Evolutionary conservation across 1,140 invertebrate species (phyloP).

Genomic region (Bombus difficillimus): DNA sequence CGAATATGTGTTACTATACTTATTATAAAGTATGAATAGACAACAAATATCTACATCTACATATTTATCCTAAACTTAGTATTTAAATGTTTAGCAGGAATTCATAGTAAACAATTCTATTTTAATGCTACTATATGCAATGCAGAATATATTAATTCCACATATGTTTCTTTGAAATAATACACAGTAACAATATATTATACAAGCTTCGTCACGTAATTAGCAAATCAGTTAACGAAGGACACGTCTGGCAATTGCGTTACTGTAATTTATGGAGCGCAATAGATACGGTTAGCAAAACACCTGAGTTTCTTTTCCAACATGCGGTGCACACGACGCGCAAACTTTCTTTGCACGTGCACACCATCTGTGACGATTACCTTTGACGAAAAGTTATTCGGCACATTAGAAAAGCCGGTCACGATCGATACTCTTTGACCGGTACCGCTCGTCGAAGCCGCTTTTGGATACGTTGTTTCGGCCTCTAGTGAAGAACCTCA

Average conservation of each 20-base stretch:
- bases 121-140: too few relatives aligned
- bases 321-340: constrained; percentile 11
- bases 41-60: too few relatives aligned
- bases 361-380: constrained; percentile 52
- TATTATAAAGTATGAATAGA: too few relatives aligned
- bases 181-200: neutral
- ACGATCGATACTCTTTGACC: constrained; percentile 44
- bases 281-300: constrained; percentile 22
- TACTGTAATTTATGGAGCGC: constrained; percentile 19
- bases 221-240: neutral
- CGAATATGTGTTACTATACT: too few relatives aligned
- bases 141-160: too few relatives aligned
- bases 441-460: neutral
- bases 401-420: constrained; percentile 23
- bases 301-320: neutral
- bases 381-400: constrained; percentile 35
- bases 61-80: too few relatives aligned
- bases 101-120: too few relatives aligned
- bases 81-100: too few relatives aligned
- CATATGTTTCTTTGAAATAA: too few relatives aligned
- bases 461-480: neutral
- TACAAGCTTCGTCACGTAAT: neutral
- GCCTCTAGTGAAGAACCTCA: neutral
- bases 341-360: constrained; percentile 57
- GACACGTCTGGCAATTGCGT: constrained; percentile 4